Evolutionary conservation across 2,888 invertebrate genomes (phyloP).

Genomic region (Baronia brevicornis): DNA sequence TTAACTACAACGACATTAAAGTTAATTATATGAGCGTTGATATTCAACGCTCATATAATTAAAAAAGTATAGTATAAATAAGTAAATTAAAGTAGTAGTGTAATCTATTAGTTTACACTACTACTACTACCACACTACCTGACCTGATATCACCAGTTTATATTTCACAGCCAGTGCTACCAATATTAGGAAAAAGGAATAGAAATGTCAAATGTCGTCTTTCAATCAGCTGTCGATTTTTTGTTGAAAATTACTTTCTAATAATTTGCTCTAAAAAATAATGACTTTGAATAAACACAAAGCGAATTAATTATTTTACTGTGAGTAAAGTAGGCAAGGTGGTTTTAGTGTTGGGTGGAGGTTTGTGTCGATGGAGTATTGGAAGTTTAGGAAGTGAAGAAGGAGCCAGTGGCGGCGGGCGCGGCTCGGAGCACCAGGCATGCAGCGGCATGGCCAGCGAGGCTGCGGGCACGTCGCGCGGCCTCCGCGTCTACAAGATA

Average conservation of each 20-base stretch:
- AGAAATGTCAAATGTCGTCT: constrained; percentile 42
- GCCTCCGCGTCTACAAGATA: constrained; percentile 90
- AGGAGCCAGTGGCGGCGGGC: constrained; percentile 36
- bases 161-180: too few relatives aligned
- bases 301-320: constrained; percentile 24
- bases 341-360: constrained; percentile 51
- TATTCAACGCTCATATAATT: too few relatives aligned
- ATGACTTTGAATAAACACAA: constrained; percentile 49
- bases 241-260: constrained; percentile 34
- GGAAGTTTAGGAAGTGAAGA: constrained; percentile 25
- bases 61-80: too few relatives aligned
- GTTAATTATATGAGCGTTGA: too few relatives aligned
- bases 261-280: constrained; percentile 34
- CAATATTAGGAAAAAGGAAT: constrained; percentile 8
- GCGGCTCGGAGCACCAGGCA: constrained; percentile 43
- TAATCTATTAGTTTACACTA: too few relatives aligned
- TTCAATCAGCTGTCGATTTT: constrained; percentile 66
- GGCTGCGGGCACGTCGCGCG: constrained; percentile 77
- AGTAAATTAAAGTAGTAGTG: too few relatives aligned
- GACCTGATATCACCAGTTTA: too few relatives aligned
- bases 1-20: too few relatives aligned
- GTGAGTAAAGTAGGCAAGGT: constrained; percentile 36
- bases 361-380: constrained; percentile 39
- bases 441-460: constrained; percentile 71
- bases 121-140: too few relatives aligned